A percentile compares a stretch with the other conserved stretches of the same genome.
phyloP scores from a whole-genome alignment of 2,113 vertebrate species.

The Mobula hypostoma region DNA sequence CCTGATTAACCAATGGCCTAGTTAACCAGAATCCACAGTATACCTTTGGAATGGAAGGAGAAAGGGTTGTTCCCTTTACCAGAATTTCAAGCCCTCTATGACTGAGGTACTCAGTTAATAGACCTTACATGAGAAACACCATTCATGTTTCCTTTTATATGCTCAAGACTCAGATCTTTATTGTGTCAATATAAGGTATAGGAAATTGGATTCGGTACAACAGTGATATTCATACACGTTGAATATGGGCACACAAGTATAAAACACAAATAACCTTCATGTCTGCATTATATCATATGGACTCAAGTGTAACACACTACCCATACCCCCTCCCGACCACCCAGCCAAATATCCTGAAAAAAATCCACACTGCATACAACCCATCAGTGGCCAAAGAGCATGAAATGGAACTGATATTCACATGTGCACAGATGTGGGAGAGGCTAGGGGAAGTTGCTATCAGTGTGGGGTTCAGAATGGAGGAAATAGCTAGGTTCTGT shows the following conservation, averaged over 20 bases:
- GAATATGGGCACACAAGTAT: constrained; percentile 13
- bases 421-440: not conserved
- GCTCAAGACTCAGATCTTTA: constrained; percentile 33
- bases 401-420: not conserved
- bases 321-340: not conserved
- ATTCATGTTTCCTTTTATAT: not conserved
- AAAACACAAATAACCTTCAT: constrained; percentile 33
- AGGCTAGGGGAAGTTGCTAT: not conserved
- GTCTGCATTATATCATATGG: constrained; percentile 27
- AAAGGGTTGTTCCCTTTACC: not conserved
- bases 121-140: not conserved
- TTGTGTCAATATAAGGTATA: constrained; percentile 27
- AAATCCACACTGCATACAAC: not conserved
- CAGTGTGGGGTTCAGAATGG: not conserved
- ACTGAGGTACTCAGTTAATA: not conserved
- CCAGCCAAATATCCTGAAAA: not conserved
- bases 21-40: too few species aligned
- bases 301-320: not conserved
- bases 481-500: too few species aligned
- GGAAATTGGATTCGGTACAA: constrained; percentile 12
- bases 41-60: too few species aligned
- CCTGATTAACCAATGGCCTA: too few species aligned
- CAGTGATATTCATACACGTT: constrained; percentile 3
- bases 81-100: not conserved
- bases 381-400: not conserved